Evolutionary conservation across 2,888 invertebrate genomes (phyloP).

Genomic region (Eupithecia dodoneata): DNA sequence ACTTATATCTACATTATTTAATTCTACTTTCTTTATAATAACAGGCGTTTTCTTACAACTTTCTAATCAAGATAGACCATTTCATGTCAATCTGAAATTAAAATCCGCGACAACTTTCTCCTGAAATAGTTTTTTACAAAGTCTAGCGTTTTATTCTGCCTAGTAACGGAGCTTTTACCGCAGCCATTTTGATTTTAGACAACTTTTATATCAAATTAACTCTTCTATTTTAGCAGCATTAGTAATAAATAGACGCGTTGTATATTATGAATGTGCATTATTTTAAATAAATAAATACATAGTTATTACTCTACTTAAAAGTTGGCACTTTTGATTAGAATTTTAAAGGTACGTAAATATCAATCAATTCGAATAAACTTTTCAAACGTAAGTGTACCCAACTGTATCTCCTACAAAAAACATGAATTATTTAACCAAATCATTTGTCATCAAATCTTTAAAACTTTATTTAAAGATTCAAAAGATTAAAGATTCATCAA

Average conservation of each 20-base stretch:
- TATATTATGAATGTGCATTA: background rate
- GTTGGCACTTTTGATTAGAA: background rate
- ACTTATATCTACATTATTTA: background rate
- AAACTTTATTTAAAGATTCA: background rate
- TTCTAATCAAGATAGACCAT: slow-evolving; percentile 20
- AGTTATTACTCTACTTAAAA: background rate
- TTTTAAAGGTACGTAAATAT: background rate
- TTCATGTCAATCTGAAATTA: slow-evolving; percentile 14
- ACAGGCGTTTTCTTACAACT: slow-evolving; percentile 33
- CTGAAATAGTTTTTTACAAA: slow-evolving; percentile 45
- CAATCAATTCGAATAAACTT: background rate
- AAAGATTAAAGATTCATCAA: too few species aligned
- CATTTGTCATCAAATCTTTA: too few species aligned
- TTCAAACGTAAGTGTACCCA: too few species aligned
- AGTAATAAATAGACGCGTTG: background rate
- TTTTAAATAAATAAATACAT: background rate
- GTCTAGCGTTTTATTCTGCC: slow-evolving; percentile 38
- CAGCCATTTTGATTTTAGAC: background rate
- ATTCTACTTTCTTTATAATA: slow-evolving; percentile 38
- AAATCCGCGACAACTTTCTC: slow-evolving; percentile 36
- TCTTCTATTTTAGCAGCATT: background rate
- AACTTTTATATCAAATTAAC: background rate
- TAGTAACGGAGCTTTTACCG: slow-evolving; percentile 51
- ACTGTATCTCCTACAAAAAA: background rate
- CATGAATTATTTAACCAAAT: too few species aligned